Percentiles rank a stretch among this genome's conserved stretches.
phyloP scores from a whole-genome alignment of 2,797 vertebrate genomes.

The Betta splendens region DNA sequence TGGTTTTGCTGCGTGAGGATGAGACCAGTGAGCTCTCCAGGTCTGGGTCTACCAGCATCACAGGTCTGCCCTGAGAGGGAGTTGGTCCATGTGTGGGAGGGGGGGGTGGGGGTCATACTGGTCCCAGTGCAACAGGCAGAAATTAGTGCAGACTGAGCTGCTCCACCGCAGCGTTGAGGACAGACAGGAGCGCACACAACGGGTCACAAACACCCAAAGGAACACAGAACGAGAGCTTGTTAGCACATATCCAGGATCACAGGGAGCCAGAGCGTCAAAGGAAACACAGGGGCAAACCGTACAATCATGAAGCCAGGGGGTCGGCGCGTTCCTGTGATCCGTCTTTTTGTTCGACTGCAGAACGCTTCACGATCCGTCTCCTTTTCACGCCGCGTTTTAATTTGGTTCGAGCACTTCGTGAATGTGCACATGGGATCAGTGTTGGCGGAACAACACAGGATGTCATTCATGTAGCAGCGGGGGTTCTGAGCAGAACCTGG shows the following conservation, averaged over 20 bases:
- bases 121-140: slow-evolving; percentile 45
- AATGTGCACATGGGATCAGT: too few relatives aligned
- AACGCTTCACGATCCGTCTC: too few relatives aligned
- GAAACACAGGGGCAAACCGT: slow-evolving; percentile 22
- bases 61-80: slow-evolving; percentile 14
- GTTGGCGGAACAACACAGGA: too few relatives aligned
- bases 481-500: too few relatives aligned
- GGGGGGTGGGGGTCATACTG: slow-evolving; percentile 14
- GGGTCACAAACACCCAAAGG: slow-evolving; percentile 12
- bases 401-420: too few relatives aligned
- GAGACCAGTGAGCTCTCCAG: slow-evolving; percentile 18
- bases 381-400: too few relatives aligned
- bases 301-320: slow-evolving; percentile 10
- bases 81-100: slow-evolving; percentile 25
- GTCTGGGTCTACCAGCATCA: slow-evolving; percentile 16
- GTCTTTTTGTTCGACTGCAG: background rate
- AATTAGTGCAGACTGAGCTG: slow-evolving; percentile 39
- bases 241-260: slow-evolving; percentile 20
- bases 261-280: slow-evolving; percentile 11
- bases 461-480: too few relatives aligned
- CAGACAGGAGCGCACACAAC: slow-evolving; percentile 5
- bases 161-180: slow-evolving; percentile 31
- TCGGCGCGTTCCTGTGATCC: slow-evolving; percentile 1
- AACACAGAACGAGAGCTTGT: slow-evolving; percentile 12
- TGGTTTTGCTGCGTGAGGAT: slow-evolving; percentile 7